phyloP scores from a whole-genome alignment of 2,797 vertebrate genomes.

The Crenichthys baileyi region DNA sequence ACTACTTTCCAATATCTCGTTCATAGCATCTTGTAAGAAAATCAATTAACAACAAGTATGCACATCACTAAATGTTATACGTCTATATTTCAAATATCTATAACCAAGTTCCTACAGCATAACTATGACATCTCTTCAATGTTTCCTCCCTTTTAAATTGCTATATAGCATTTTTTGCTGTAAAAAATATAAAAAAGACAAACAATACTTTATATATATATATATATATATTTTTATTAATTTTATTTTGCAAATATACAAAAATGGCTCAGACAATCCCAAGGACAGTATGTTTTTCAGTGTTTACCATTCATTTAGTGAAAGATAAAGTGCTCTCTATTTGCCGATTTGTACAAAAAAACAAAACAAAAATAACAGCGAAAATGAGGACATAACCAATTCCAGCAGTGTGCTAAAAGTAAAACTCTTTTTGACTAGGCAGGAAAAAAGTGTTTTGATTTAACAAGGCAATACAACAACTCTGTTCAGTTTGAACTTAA shows the following conservation, averaged over 20 bases:
- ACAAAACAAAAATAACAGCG: not conserved
- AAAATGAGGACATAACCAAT: not conserved
- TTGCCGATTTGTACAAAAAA: not conserved
- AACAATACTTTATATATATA: too few relatives aligned
- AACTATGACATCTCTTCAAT: not conserved
- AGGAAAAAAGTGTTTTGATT: not conserved
- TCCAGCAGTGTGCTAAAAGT: not conserved
- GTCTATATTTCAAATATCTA: too few relatives aligned
- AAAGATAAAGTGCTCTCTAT: not conserved
- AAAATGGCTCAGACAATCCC: not conserved
- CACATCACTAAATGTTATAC: not conserved
- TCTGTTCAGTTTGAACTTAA: not conserved
- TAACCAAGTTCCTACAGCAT: not conserved
- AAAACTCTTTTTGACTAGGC: constrained; percentile 22
- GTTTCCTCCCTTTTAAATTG: not conserved
- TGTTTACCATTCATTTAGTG: not conserved
- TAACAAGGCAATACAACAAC: not conserved
- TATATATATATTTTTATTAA: too few relatives aligned
- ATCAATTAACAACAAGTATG: too few relatives aligned
- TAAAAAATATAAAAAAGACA: too few relatives aligned
- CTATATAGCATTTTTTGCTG: not conserved
- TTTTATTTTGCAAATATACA: constrained; percentile 9
- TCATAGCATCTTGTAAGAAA: not conserved
- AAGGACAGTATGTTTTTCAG: not conserved
- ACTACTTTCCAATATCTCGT: too few relatives aligned